Conservation (phyloP, 2,113 vertebrate genomes). For the Epinephelus lanceolatus region DNA sequence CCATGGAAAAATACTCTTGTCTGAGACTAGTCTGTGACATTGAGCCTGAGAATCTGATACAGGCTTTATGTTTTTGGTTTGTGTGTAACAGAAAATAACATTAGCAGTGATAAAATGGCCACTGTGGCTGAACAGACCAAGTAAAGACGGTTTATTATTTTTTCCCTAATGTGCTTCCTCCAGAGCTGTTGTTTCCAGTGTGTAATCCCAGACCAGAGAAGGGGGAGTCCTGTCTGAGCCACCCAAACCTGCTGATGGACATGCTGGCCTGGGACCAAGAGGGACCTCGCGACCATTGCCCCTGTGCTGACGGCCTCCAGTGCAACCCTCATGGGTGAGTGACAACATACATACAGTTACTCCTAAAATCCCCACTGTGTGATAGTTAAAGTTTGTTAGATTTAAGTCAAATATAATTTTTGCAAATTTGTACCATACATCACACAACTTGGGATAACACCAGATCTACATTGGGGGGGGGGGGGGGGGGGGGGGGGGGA, state of each 20-base stretch:
- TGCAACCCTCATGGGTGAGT: conserved; percentile 90
- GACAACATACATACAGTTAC: neutral
- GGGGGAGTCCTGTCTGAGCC: conserved; percentile 87
- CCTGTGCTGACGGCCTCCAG: conserved; percentile 87
- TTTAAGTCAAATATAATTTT: neutral
- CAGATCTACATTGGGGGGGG: neutral
- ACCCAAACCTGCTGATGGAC: conserved; percentile 89
- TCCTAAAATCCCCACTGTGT: neutral
- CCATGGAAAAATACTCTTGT: neutral
- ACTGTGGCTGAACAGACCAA: neutral
- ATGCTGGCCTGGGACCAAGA: conserved; percentile 94
- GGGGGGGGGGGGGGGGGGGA: too few relatives aligned
- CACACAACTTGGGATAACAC: neutral
- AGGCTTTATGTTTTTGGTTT: neutral
- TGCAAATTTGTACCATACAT: neutral
- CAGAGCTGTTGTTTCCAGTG: conserved; percentile 93
- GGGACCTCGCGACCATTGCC: conserved; percentile 89
- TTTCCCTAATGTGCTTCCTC: neutral
- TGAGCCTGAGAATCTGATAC: neutral
- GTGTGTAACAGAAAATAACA: neutral
- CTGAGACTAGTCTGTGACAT: neutral
- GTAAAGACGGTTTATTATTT: neutral
- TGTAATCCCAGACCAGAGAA: conserved; percentile 88
- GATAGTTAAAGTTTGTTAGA: neutral
- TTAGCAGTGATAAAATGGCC: neutral